A percentile compares a stretch with the other conserved stretches of the same genome.
Evolutionary conservation across 1,140 invertebrate species (phyloP).

Genomic region (Solenopsis invicta): DNA sequence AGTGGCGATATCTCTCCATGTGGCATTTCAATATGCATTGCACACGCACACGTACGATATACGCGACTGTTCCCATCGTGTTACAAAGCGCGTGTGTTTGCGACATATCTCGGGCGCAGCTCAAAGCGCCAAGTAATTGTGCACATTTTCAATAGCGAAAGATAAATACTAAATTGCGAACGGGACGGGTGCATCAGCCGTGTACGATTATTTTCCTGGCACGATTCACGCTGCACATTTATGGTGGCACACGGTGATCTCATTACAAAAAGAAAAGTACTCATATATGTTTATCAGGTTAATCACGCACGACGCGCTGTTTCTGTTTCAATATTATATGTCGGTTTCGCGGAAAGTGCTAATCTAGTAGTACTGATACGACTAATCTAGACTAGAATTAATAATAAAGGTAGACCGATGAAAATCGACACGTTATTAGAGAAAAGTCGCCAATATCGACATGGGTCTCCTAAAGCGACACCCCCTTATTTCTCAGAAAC

Average conservation of each 20-base stretch:
- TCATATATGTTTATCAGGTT: slow-evolving; percentile 29
- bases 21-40: slow-evolving; percentile 24
- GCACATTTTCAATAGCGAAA: slow-evolving; percentile 47
- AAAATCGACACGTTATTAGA: neutral
- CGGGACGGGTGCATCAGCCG: neutral
- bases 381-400: slow-evolving; percentile 21
- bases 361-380: neutral
- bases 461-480: no score
- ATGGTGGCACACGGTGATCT: slow-evolving; percentile 1
- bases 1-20: slow-evolving; percentile 48
- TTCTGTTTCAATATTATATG: slow-evolving; percentile 31
- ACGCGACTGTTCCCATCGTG: slow-evolving; percentile 3
- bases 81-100: slow-evolving; percentile 49
- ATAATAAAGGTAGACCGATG: neutral
- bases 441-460: no score
- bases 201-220: slow-evolving; percentile 25
- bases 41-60: neutral
- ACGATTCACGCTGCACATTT: slow-evolving; percentile 29
- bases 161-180: slow-evolving; percentile 42
- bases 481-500: no score
- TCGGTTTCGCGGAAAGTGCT: slow-evolving; percentile 33
- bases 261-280: neutral
- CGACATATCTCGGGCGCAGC: slow-evolving; percentile 34
- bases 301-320: slow-evolving; percentile 23
- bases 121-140: slow-evolving; percentile 51